Evolutionary conservation across 2,888 invertebrate species (phyloP), one percentile per base, ranked within the genome.

Genomic region (Epistrophe grossulariae): DNA sequence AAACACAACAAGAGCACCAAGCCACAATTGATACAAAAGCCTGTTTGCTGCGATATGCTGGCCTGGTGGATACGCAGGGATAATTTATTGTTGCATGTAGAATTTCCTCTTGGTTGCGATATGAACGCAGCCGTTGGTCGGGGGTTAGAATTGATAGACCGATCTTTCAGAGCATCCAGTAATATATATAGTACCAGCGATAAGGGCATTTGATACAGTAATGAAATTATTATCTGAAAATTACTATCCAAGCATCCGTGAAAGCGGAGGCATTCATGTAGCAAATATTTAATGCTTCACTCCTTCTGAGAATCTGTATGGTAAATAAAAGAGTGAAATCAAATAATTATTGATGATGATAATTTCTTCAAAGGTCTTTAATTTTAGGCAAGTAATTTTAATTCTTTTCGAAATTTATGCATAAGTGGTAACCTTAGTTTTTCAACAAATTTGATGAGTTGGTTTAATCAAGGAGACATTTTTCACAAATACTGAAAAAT

Each of bases 191-290:
- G 1, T 10, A 66, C 78, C 17, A 35, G n/a, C 78, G 83, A 83
- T 83, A 79, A 79, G 83, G 55, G 72, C 38, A 38, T 74, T 73
- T 60, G 57, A 78, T 74, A 68, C 60, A 59, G 83, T 64, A 83
- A 79, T 79, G 60, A 73, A 83, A 83, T 73, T 83, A 83, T 83
- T 83, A 83, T 83, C 83, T 38, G 59, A 6, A 52, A 52, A 38
- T n/a, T 48, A 52, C 19, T 52, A 43, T 57, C 10, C 13, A 8
- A 24, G 40, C n/a, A 48, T 59, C 40, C 8, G 13, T 52, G 45
- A 68, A 48, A 55, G 28, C 13, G 10, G 31, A 52, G 10, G 68
- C n/a, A 40, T 17, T 48, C 13, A 35, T 17, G 4, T 38, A 10
- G 11, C 24, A 40, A 45, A 6, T 17, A 45, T 45, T 45, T 17